Conservation (phyloP, 2,888 invertebrate genomes). For the Tiliacea aurago region DNA sequence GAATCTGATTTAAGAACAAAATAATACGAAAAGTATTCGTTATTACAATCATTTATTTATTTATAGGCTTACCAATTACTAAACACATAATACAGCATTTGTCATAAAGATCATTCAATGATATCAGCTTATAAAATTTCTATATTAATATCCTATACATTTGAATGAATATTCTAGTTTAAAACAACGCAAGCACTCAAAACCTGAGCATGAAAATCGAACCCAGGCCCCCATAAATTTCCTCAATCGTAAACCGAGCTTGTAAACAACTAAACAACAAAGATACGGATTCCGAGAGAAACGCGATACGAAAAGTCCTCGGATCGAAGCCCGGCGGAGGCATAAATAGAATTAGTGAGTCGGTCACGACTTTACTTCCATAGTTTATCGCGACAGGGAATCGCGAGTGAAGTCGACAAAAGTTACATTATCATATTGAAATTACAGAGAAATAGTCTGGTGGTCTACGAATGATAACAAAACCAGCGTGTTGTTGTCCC, state of each 20-base stretch:
- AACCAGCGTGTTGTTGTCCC: neutral
- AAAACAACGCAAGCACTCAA: conserved; percentile 11
- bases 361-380: conserved; percentile 61
- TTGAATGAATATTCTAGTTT: neutral
- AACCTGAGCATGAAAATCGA: conserved; percentile 1
- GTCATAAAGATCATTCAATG: neutral
- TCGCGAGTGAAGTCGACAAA: conserved; percentile 43
- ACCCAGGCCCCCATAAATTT: conserved; percentile 25
- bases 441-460: conserved; percentile 11
- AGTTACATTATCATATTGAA: conserved; percentile 54
- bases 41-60: neutral
- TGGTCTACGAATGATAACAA: neutral
- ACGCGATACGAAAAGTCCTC: conserved; percentile 58
- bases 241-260: conserved; percentile 26
- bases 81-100: neutral
- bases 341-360: conserved; percentile 65
- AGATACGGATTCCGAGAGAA: conserved; percentile 45
- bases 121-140: neutral
- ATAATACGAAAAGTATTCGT: neutral
- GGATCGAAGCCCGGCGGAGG: conserved; percentile 41
- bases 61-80: neutral
- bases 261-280: conserved; percentile 32
- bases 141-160: neutral
- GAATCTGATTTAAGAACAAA: neutral
- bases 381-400: conserved; percentile 55